A percentile compares a stretch with the other conserved stretches of the same genome.
These are phyloP conservation scores for Trachymyrmex cornetzi DNA, from an alignment of 1,140 invertebrate species.

Conservation along the genomic window DNA sequence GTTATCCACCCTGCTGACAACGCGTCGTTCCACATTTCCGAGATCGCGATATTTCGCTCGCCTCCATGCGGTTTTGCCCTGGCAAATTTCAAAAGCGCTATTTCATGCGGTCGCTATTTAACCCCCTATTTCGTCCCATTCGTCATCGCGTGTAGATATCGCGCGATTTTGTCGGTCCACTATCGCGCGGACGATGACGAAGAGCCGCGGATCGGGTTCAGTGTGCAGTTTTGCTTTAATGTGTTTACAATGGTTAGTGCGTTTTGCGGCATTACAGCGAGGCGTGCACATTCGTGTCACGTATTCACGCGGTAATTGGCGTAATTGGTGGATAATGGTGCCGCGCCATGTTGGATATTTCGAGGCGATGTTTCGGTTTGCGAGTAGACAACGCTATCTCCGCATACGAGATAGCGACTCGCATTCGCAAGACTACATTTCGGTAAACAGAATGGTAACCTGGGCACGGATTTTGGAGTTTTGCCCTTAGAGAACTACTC, in stretches of 20 bases:
- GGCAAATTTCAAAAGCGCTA: slow-evolving; percentile 52
- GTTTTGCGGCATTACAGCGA: slow-evolving; percentile 48
- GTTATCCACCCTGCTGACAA: slow-evolving; percentile 52
- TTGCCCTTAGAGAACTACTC: slow-evolving; percentile 5
- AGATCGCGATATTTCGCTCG: slow-evolving; percentile 13
- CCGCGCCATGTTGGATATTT: slow-evolving; percentile 51
- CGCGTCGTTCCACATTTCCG: slow-evolving; percentile 45
- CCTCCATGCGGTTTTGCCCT: slow-evolving; percentile 31
- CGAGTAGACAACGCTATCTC: slow-evolving; percentile 41
- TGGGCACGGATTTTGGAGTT: slow-evolving; percentile 38
- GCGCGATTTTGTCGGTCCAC: slow-evolving; percentile 14
- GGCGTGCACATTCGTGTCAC: slow-evolving; percentile 51
- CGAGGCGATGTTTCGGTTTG: slow-evolving; percentile 60
- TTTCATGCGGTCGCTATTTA: slow-evolving; percentile 55
- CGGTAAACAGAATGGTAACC: slow-evolving; percentile 19
- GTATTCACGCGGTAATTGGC: slow-evolving; percentile 62
- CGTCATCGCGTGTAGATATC: slow-evolving; percentile 37
- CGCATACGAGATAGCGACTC: background rate
- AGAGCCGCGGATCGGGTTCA: slow-evolving; percentile 33
- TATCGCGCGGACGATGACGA: slow-evolving; percentile 40
- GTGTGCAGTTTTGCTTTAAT: slow-evolving; percentile 54
- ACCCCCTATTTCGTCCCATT: slow-evolving; percentile 50
- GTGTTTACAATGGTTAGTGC: slow-evolving; percentile 59
- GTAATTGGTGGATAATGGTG: slow-evolving; percentile 61
- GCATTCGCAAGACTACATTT: slow-evolving; percentile 18